Conservation (phyloP, 2,888 invertebrate genomes). For the Pristionchus japonicus region DNA sequence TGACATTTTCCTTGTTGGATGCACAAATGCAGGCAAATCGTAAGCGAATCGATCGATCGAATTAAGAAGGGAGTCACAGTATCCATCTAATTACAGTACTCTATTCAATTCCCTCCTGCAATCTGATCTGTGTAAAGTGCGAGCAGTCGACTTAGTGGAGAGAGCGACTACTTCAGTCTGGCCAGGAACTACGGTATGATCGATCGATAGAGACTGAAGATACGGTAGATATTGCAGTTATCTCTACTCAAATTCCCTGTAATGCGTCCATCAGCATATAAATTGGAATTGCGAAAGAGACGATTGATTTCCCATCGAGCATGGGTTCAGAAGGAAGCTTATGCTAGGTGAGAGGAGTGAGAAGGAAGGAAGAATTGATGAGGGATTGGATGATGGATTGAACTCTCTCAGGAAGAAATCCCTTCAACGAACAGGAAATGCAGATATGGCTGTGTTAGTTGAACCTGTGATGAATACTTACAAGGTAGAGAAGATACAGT, state of each 20-base stretch:
- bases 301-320: constrained; percentile 79
- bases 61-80: neutral
- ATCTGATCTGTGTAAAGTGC: constrained; percentile 90
- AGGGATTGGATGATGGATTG: constrained; percentile 39
- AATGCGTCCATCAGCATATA: constrained; percentile 82
- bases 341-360: constrained; percentile 31
- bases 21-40: constrained; percentile 96
- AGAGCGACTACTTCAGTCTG: constrained; percentile 92
- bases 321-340: constrained; percentile 65
- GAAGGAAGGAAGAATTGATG: neutral
- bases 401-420: constrained; percentile 50
- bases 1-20: constrained; percentile 89
- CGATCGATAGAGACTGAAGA: neutral
- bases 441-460: constrained; percentile 64
- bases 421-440: constrained; percentile 64
- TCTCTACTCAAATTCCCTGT: constrained; percentile 94
- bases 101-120: constrained; percentile 91
- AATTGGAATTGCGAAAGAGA: constrained; percentile 80
- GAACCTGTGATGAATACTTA: constrained; percentile 70
- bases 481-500: constrained; percentile 56
- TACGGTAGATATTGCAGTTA: constrained; percentile 77
- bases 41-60: constrained; percentile 50
- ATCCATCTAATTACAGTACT: constrained; percentile 77
- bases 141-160: constrained; percentile 86
- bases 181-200: constrained; percentile 87